Conservation (phyloP, 1,140 invertebrate genomes). For the Aplysia californica region DNA sequence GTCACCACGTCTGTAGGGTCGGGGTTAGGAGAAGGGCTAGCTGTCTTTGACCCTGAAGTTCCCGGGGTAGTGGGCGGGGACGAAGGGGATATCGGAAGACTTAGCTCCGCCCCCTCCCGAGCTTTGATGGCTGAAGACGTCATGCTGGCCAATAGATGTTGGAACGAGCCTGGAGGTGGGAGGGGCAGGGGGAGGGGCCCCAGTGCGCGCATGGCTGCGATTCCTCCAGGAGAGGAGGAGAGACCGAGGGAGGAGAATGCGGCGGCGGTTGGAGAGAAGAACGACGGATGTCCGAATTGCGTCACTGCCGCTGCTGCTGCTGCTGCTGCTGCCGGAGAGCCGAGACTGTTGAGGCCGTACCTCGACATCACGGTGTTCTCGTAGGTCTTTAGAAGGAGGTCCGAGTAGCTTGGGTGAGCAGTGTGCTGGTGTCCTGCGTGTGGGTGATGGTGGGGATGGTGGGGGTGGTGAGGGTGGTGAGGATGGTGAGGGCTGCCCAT, state of each 20-base stretch:
- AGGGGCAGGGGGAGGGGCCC: conserved; percentile 47
- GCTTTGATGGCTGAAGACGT: conserved; percentile 76
- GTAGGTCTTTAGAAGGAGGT: conserved; percentile 82
- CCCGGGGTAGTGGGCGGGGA: neutral
- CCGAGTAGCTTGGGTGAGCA: conserved; percentile 66
- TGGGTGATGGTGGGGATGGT: neutral
- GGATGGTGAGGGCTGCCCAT: neutral
- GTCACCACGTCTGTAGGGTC: neutral
- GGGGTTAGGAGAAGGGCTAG: neutral
- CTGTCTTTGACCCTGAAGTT: neutral
- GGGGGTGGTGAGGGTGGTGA: conserved; percentile 7
- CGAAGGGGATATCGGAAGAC: too few relatives aligned
- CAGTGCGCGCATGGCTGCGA: conserved; percentile 26
- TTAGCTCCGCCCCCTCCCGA: conserved; percentile 57
- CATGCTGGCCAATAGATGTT: conserved; percentile 82
- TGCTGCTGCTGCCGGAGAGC: neutral
- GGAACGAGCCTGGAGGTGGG: conserved; percentile 78
- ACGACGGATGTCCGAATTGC: conserved; percentile 13
- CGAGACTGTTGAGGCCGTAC: conserved; percentile 32
- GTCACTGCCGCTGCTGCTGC: neutral
- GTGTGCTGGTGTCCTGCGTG: neutral
- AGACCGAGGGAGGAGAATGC: conserved; percentile 28
- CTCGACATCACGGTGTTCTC: conserved; percentile 68
- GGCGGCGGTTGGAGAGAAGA: conserved; percentile 26
- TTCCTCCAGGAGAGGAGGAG: neutral